Evolutionary conservation across 2,888 invertebrate genomes (phyloP).

Genomic region (Pecten maximus): DNA sequence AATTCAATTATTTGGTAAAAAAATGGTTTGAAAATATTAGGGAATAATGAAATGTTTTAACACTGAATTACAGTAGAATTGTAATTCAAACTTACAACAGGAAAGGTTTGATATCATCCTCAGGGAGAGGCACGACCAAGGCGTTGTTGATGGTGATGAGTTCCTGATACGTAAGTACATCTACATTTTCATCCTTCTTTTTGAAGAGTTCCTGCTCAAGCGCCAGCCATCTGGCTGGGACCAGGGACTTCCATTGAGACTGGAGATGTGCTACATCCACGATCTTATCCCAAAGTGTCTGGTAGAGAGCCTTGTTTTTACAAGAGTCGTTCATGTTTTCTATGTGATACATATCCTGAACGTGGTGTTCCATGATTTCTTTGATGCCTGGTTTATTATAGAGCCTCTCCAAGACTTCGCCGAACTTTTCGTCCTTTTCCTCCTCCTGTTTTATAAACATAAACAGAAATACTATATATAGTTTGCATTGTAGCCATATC

Average conservation of each 20-base stretch:
- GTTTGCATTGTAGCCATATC: too few species aligned
- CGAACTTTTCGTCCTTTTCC: background rate
- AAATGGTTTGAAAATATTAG: too few species aligned
- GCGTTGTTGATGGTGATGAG: background rate
- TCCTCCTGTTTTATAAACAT: background rate
- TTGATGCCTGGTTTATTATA: background rate
- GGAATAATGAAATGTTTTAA: too few species aligned
- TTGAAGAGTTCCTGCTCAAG: background rate
- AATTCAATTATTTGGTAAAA: too few species aligned
- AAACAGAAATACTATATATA: background rate
- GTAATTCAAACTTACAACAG: background rate
- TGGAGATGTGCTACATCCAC: background rate
- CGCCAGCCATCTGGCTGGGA: background rate
- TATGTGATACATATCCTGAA: slow-evolving; percentile 6
- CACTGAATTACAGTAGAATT: too few species aligned
- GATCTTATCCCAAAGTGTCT: background rate
- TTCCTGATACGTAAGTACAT: background rate
- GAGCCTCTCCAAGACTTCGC: background rate
- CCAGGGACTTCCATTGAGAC: background rate
- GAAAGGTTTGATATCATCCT: background rate
- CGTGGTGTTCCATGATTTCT: background rate
- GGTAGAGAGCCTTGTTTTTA: background rate
- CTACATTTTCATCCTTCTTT: background rate
- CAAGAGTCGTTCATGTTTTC: background rate
- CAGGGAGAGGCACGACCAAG: background rate